Percentiles rank a stretch among this genome's conserved stretches.
Evolutionary conservation across 2,113 vertebrate species (phyloP).

Genomic region (Elanoides forficatus): DNA sequence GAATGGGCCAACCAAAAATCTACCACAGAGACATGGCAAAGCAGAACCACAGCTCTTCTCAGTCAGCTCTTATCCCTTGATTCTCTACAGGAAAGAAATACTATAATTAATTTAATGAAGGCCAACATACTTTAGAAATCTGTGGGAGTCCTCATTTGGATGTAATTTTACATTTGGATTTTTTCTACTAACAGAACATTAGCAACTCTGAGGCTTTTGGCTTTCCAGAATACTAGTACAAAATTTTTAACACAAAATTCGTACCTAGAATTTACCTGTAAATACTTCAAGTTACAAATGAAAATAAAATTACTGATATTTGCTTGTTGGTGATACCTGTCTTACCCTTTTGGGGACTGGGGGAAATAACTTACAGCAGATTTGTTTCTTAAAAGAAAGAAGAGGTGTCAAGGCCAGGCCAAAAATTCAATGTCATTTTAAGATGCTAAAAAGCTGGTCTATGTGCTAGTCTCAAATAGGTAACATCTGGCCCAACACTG

Average conservation of each 20-base stretch:
- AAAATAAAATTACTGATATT: neutral
- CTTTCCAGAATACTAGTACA: neutral
- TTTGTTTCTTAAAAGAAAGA: neutral
- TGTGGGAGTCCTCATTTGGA: neutral
- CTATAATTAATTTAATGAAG: neutral
- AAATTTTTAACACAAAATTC: neutral
- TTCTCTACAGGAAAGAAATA: neutral
- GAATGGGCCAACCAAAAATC: neutral
- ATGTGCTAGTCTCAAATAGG: neutral
- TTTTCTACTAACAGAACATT: neutral
- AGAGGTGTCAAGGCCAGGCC: neutral
- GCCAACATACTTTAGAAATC: neutral
- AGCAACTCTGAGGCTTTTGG: neutral
- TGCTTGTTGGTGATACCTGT: neutral
- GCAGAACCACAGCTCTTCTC: neutral
- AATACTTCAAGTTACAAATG: neutral
- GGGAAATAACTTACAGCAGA: neutral
- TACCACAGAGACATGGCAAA: neutral
- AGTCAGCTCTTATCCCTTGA: neutral
- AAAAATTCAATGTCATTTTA: neutral
- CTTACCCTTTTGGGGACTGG: neutral
- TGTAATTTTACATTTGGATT: neutral
- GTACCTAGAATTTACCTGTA: neutral
- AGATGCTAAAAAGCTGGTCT: neutral
- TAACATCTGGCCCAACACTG: neutral